These are phyloP conservation scores for Alca torda DNA, from an alignment of 2,797 vertebrate species.

Conservation along the genomic window DNA sequence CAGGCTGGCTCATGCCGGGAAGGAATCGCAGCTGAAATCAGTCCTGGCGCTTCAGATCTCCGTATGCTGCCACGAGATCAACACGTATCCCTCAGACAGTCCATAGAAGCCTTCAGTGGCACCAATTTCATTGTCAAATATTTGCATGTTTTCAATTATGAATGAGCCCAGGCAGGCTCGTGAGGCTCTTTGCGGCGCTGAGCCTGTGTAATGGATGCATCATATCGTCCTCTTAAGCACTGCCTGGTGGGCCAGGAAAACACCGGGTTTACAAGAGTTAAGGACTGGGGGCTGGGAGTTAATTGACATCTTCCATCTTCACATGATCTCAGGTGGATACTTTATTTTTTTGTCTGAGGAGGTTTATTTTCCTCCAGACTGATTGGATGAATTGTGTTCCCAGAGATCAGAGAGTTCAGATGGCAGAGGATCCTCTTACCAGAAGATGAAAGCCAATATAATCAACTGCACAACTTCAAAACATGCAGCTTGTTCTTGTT, in stretches of 20 bases:
- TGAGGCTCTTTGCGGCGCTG: neutral
- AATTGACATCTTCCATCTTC: conserved; percentile 41
- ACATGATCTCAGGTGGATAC: conserved; percentile 60
- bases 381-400: conserved; percentile 66
- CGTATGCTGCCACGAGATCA: accelerated
- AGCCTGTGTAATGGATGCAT: neutral
- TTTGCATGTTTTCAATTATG: conserved; percentile 26
- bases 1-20: neutral
- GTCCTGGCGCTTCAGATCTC: neutral
- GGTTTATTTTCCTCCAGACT: conserved; percentile 65
- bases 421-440: conserved; percentile 69
- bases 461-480: conserved; percentile 74
- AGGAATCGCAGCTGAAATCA: neutral
- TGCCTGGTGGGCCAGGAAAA: neutral
- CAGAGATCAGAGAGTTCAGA: conserved; percentile 71
- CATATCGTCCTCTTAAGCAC: neutral
- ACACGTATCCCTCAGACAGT: neutral
- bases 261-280: neutral
- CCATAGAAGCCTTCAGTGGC: neutral
- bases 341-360: conserved; percentile 51
- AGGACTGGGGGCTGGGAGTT: neutral
- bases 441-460: conserved; percentile 73
- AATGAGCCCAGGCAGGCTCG: neutral
- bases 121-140: neutral
- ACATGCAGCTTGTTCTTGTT: conserved; percentile 72